These are phyloP conservation scores for Denticeps clupeoides DNA, from an alignment of 2,797 vertebrate species.

Conservation along the genomic window DNA sequence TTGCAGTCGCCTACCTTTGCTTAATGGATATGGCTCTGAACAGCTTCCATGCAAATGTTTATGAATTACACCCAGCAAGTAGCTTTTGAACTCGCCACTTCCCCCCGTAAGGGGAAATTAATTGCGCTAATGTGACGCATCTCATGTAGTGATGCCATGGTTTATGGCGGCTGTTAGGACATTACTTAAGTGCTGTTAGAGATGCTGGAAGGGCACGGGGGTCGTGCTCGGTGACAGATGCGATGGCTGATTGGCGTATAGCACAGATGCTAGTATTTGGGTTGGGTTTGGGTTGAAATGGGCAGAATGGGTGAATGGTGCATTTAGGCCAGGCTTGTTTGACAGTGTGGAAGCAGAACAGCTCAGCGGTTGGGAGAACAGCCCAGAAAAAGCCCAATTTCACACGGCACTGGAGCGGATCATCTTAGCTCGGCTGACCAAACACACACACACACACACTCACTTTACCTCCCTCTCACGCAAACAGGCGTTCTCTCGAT, in stretches of 20 bases:
- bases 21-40: too few species aligned
- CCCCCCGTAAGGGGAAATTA: too few species aligned
- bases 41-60: too few species aligned
- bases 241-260: neutral
- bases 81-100: too few species aligned
- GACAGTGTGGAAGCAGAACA: slow-evolving; percentile 31
- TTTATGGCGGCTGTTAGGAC: too few species aligned
- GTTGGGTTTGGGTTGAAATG: neutral
- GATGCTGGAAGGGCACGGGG: too few species aligned
- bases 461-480: neutral
- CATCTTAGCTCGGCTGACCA: slow-evolving; percentile 12
- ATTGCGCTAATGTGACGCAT: too few species aligned
- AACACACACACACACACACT: slow-evolving; percentile 9
- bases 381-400: slow-evolving; percentile 54
- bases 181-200: too few species aligned
- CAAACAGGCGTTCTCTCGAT: neutral
- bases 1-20: too few species aligned
- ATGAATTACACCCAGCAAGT: too few species aligned
- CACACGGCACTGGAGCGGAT: slow-evolving; percentile 59
- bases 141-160: too few species aligned
- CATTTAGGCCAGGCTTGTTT: slow-evolving; percentile 16
- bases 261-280: neutral
- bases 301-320: slow-evolving; percentile 1
- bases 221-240: too few species aligned
- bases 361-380: slow-evolving; percentile 40